Evolutionary conservation across 2,797 vertebrate species (phyloP), one percentile per base, ranked within the genome.

Genomic region (Oreochromis mossambicus): DNA sequence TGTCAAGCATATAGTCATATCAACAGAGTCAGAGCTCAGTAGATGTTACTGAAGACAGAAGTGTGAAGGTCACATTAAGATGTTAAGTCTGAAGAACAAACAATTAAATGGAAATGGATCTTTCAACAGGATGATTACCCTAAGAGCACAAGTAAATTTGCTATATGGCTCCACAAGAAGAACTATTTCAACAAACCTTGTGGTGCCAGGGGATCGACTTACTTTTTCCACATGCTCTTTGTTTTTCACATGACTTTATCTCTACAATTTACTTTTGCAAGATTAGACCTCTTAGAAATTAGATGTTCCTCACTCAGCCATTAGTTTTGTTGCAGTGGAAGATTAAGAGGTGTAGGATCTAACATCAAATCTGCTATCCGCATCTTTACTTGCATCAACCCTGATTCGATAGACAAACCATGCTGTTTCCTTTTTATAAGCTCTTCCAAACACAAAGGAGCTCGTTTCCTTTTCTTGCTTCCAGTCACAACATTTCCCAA

Each of bases 151-250:
- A 70, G 8, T 46, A 21, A 52, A 11, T 21, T n/a, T 26, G 21
- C 36, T 41, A 68, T 41, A 41, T 41, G 38, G 5, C 15, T 26
- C 21, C 15, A 70, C 24, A 11, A 7, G 41, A 17, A 46, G 24
- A 73, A 46, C 0, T 73, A 46, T 46, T 26, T 15, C 41, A 70
- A 29, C 10, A 29, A 46, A 26, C 41, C 8, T 0, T 48, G 24
- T 48, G 9, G 6, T 46, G 66, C 24, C 66, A 46, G 41, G 66
- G 41, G 14, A 4, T 29, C 1, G 15, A 43, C 36, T 68, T 68
- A 43, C 36, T 8, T 41, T 41, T 68, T 68, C 32, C 58, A 63
- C 32, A 70, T 5, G 38, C 13, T 43, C 38, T 46, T 70, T 15
- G 5, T 70, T 46, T 70, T 66, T 24, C 7, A 15, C 63, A 3